Conservation (phyloP, 2,888 invertebrate species). For the Falcaria lacertinaria region DNA sequence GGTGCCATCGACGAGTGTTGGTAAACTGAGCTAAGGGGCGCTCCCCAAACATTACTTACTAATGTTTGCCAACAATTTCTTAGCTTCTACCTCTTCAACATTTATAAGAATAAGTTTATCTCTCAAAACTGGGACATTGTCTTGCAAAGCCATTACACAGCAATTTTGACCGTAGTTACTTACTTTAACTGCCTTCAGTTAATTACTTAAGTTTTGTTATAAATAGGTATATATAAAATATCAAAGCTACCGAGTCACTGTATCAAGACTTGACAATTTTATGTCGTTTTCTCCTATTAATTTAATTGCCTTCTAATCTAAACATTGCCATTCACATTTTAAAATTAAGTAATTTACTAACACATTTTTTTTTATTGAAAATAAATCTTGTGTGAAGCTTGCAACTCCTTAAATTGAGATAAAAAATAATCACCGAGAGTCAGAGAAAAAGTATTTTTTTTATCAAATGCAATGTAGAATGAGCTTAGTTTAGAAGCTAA, state of each 20-base stretch:
- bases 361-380: no score
- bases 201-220: not conserved
- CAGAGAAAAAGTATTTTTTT: no score
- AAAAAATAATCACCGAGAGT: no score
- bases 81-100: not conserved
- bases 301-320: no score
- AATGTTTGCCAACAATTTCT: not conserved
- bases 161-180: not conserved
- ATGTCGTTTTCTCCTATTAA: not conserved
- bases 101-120: not conserved
- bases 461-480: no score
- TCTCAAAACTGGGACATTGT: not conserved
- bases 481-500: no score
- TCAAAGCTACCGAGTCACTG: not conserved
- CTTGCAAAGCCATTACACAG: not conserved
- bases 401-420: no score
- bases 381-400: no score
- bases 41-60: not conserved
- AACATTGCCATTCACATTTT: not conserved
- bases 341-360: no score
- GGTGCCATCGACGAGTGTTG: not conserved
- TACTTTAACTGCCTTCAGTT: not conserved
- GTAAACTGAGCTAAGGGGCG: not conserved
- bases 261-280: not conserved
- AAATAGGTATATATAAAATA: not conserved